Evolutionary conservation across 2,113 vertebrate genomes (phyloP), one percentile per base, ranked within the genome.

Genomic region (Muscicapa adusta): DNA sequence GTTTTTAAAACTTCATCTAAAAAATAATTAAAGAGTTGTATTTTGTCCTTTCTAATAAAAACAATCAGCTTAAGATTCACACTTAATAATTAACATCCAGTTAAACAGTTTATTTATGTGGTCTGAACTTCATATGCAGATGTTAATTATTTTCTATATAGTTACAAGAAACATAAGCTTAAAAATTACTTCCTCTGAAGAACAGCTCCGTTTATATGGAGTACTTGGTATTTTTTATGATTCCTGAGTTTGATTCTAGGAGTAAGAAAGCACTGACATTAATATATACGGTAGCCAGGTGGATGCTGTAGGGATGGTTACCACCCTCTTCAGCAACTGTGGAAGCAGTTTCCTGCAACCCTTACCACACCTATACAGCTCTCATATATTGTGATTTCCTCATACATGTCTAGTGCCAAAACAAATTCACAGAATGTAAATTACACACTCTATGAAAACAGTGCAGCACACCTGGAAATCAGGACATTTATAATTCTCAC

Each of bases 301-400:
- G 23, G 45, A 31, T 56, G 73, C 26, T 34, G 5, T 4, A 66
- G 54, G 34, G 43, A 53, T 8, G 15, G 43, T 47, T 9, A 76
- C 29, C 34, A 77, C 20, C 26, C 1, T 4, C 36, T 47, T 80
- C 58, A 13, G 15, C 1, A 1, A 47, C 0, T 7, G 19, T 12
- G 57, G 10, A 58, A 58, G 36, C 38, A 89, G 42, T n/a, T 67
- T 82, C 43, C 73, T 81, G 56, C 56, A 92, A 31, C 13, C 10
- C 10, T 23, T 88, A 38, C 38, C 42, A 67, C 24, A 20, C 26
- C 12, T 28, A 40, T 25, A 57, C 12, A 45, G 42, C 22, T 70
- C 14, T 74, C 10, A 22, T 18, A 1, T 54, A 42, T 34, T 0
- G 5, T 56, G 3, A 24, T 36, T 89, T 89, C 58, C 38, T 80